Conservation (phyloP, 2,113 vertebrate genomes). For the Tyto alba region DNA sequence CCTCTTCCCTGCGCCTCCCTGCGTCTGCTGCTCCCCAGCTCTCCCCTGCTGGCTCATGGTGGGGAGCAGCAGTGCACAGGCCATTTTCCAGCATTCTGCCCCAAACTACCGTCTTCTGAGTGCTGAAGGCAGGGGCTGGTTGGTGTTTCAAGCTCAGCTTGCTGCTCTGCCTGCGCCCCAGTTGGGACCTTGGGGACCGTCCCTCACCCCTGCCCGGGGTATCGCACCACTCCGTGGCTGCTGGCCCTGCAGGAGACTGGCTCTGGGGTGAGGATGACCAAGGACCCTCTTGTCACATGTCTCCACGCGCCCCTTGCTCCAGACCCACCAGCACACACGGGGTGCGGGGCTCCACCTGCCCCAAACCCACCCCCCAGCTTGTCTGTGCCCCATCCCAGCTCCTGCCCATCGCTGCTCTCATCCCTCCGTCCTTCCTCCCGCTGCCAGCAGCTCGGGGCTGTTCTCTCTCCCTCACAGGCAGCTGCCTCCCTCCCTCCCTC, state of each 20-base stretch:
- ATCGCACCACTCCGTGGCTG: rapidly evolving
- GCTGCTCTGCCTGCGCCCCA: neutral
- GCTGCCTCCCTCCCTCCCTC: neutral
- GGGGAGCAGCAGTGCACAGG: neutral
- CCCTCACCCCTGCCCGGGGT: rapidly evolving
- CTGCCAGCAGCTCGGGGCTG: neutral
- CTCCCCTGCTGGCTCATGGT: rapidly evolving
- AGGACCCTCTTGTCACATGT: rapidly evolving
- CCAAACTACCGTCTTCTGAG: neutral
- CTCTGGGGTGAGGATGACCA: neutral
- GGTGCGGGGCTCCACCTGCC: neutral
- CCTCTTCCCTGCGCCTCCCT: neutral
- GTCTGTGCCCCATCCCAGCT: neutral
- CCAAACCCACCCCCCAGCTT: neutral
- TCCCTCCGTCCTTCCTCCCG: rapidly evolving
- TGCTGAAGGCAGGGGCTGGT: neutral
- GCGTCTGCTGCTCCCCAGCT: neutral
- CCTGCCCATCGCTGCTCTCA: neutral
- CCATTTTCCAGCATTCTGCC: neutral
- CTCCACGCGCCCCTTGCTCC: neutral
- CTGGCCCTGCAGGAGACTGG: neutral
- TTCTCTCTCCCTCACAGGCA: neutral
- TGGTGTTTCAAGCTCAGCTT: neutral
- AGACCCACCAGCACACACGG: rapidly evolving
- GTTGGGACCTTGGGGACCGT: neutral